phyloP scores from a whole-genome alignment of 2,797 vertebrate species.

The Sphaeramia orbicularis region DNA sequence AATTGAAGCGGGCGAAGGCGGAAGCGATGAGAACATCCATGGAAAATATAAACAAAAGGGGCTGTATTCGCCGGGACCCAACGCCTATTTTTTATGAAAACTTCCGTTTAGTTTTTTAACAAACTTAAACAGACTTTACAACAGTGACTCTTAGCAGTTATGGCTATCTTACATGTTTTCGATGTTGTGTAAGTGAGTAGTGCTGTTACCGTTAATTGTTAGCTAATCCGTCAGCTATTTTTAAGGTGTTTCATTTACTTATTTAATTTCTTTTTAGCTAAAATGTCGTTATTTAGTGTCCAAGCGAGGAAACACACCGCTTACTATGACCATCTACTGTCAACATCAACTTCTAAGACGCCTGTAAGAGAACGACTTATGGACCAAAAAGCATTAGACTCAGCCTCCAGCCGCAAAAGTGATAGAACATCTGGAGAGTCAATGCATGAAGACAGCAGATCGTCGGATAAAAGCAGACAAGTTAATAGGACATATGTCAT shows the following conservation, averaged over 20 bases:
- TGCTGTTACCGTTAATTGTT: constrained; percentile 8
- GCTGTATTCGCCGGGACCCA: not conserved
- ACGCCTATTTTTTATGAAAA: not conserved
- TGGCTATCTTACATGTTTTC: not conserved
- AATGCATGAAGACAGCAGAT: constrained; percentile 47
- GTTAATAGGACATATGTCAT: constrained; percentile 88
- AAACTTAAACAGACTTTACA: not conserved
- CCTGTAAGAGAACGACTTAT: constrained; percentile 30
- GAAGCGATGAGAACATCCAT: constrained; percentile 38
- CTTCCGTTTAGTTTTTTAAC: not conserved
- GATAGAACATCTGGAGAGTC: constrained; percentile 41
- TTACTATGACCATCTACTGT: constrained; percentile 75
- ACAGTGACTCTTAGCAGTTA: not conserved
- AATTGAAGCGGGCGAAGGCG: constrained; percentile 83
- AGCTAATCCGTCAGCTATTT: not conserved
- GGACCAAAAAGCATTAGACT: constrained; percentile 36
- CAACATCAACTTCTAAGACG: constrained; percentile 48
- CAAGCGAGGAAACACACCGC: constrained; percentile 71
- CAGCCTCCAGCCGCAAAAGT: constrained; percentile 8
- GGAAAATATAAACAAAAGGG: constrained; percentile 64
- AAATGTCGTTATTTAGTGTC: constrained; percentile 78
- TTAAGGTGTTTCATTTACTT: constrained; percentile 4
- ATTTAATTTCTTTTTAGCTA: constrained; percentile 22
- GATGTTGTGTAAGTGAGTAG: not conserved
- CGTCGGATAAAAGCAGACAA: constrained; percentile 71